These are phyloP conservation scores for Tachina fera DNA, from an alignment of 2,888 invertebrate species.

Conservation along the genomic window DNA sequence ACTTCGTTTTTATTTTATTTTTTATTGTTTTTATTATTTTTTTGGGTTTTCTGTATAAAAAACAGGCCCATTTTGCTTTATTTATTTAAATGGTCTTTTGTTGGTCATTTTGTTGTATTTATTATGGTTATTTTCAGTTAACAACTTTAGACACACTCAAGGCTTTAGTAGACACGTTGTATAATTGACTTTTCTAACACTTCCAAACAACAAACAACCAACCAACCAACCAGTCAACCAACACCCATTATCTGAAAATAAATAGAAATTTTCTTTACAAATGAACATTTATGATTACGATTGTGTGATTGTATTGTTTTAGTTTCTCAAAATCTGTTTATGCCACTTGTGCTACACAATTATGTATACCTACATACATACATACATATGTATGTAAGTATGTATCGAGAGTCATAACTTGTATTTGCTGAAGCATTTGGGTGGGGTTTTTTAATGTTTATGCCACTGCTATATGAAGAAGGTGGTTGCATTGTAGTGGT, in stretches of 20 bases:
- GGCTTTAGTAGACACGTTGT: constrained; percentile 18
- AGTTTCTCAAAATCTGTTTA: constrained; percentile 57
- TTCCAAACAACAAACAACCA: constrained; percentile 20
- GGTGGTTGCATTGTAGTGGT: not conserved
- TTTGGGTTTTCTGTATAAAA: not conserved
- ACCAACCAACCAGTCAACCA: not conserved
- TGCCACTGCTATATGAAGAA: not conserved
- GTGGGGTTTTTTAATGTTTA: not conserved
- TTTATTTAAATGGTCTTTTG: constrained; percentile 63
- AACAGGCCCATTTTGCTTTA: constrained; percentile 35
- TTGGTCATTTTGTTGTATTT: constrained; percentile 60
- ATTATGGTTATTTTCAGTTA: constrained; percentile 54
- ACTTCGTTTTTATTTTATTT: constrained; percentile 11
- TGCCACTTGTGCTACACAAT: constrained; percentile 56
- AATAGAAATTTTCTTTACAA: constrained; percentile 46
- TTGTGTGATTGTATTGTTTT: constrained; percentile 27
- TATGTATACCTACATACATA: not conserved
- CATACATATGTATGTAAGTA: too few relatives aligned
- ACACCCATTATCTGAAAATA: constrained; percentile 34
- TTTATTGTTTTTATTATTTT: not conserved
- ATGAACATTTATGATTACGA: constrained; percentile 61
- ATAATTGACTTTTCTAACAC: constrained; percentile 66
- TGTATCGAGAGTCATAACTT: not conserved
- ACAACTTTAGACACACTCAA: constrained; percentile 43
- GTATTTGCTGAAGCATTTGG: constrained; percentile 10